Evolutionary conservation across 2,113 vertebrate species (phyloP).

Genomic region (Vidua chalybeata): DNA sequence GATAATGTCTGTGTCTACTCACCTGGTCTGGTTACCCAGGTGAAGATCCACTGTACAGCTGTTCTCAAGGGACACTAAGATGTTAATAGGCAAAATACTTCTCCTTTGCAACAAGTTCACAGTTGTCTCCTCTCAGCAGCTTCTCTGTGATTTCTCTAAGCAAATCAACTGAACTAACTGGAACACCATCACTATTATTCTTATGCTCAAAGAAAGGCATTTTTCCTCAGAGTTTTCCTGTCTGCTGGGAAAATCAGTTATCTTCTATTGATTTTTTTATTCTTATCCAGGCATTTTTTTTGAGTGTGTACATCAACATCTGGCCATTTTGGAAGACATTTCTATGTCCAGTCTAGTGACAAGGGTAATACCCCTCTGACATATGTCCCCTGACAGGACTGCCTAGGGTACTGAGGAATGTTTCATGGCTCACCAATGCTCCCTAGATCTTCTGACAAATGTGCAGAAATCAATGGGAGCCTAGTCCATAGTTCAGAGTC

Average conservation of each 20-base stretch:
- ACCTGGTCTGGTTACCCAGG: not conserved
- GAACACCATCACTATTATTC: not conserved
- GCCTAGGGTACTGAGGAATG: not conserved
- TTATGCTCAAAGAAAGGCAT: not conserved
- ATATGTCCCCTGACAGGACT: not conserved
- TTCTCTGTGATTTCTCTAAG: not conserved
- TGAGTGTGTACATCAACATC: not conserved
- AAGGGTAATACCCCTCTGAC: not conserved
- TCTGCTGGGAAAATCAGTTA: not conserved
- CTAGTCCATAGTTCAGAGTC: not conserved
- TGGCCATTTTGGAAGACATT: not conserved
- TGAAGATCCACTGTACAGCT: not conserved
- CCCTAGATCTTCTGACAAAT: not conserved
- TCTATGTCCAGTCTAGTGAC: not conserved
- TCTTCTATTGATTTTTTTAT: not conserved
- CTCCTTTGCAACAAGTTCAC: not conserved
- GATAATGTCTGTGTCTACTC: not conserved
- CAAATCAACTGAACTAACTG: not conserved
- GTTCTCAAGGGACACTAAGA: rapidly evolving
- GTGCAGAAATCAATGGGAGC: rapidly evolving
- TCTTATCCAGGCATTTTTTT: not conserved
- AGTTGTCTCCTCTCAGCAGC: not conserved
- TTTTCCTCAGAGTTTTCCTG: not conserved
- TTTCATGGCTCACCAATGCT: not conserved
- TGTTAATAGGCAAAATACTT: not conserved